Percentiles rank a stretch among this genome's conserved stretches.
Evolutionary conservation across 1,140 invertebrate species (phyloP).

Genomic region (Tribolium castaneum): DNA sequence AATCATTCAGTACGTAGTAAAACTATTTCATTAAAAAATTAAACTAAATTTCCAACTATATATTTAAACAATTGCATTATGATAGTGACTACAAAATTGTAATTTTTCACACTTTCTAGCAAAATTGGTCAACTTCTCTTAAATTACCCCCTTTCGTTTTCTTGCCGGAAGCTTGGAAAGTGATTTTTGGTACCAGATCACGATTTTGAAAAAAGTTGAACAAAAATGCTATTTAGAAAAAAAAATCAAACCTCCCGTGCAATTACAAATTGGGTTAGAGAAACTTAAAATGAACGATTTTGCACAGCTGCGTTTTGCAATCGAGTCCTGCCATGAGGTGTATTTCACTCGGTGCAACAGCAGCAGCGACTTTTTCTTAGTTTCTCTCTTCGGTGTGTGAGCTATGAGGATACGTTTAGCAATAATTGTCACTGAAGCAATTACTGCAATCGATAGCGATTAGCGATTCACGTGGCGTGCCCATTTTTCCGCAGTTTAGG

Average conservation of each 20-base stretch:
- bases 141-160: no score
- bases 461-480: slow-evolving; percentile 26
- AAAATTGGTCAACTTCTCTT: no score
- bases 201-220: no score
- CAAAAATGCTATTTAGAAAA: no score
- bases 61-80: no score
- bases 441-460: slow-evolving; percentile 1
- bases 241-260: not conserved
- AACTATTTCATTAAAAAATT: no score
- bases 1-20: no score
- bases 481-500: not conserved
- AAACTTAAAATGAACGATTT: slow-evolving; percentile 15
- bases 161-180: no score
- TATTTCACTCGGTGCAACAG: not conserved
- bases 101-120: no score
- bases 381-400: not conserved
- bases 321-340: not conserved
- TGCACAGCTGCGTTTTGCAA: not conserved
- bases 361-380: slow-evolving; percentile 2
- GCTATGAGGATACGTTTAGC: not conserved
- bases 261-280: not conserved
- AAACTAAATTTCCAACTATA: no score
- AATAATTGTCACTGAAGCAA: not conserved
- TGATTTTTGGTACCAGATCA: no score
- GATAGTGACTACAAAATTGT: no score